Evolutionary conservation across 1,140 invertebrate species (phyloP), one percentile per base, ranked within the genome.

Genomic region (Saccostrea glomerata): DNA sequence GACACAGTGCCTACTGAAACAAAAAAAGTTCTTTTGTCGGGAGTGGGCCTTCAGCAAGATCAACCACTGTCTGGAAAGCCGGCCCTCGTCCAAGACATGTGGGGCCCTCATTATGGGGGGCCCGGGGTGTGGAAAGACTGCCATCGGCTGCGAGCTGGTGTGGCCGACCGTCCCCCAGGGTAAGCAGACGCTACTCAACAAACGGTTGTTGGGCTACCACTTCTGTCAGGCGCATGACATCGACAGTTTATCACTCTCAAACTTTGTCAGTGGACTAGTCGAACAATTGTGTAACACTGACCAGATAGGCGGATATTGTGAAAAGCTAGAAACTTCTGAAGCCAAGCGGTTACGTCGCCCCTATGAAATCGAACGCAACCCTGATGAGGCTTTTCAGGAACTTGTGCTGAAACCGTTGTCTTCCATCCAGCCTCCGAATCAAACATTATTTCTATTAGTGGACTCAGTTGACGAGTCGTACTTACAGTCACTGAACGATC

Each of bases 21-120:
- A 92, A n/a, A 94, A 94, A 88, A 91, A 92, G 2, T 95, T 95
- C 95, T 98, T 97, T 94, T 97, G 97, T 92, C 96, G 98, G 20
- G 98, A 99, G 95, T 99, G 98, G 98, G 98, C 97, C 2, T 98
- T 99, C 92, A 97, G 97, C 93, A 99, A 99, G 95, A 96, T 99
- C n/a, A 97, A 97, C 2, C 97, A 98, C 91, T 98, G 97, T 90
- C 93, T 99, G 90, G 98, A 99, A 91, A 95, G 92, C 88, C 90
- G 94, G 55, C 93, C 93, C 55, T 92, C 94, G 40, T 93, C 92
- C 82, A 95, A 95, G 90, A 94, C 94, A 1, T 97, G 97, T 92
- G 98, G 98, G 0, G 97, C 97, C 1, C 95, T 98, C 17, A 96
- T 98, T 84, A 96, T 98, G 85, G 98, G 98, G 5, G 97, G 98